Evolutionary conservation across 2,888 invertebrate genomes (phyloP).

Genomic region (Epiblema foenella): DNA sequence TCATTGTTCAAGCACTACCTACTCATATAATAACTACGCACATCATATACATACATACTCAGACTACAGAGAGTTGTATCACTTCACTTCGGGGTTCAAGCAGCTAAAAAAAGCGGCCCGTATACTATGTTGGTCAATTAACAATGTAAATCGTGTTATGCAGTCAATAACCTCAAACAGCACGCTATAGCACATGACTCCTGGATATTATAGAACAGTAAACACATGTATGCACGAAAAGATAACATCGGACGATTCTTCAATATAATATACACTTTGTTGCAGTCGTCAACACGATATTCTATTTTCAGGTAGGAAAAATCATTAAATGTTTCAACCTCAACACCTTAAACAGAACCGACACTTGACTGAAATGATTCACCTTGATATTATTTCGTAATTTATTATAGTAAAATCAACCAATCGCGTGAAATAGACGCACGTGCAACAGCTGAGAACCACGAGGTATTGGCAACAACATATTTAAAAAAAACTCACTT

Average conservation of each 20-base stretch:
- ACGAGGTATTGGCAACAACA: conserved; percentile 37
- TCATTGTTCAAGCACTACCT: conserved; percentile 2
- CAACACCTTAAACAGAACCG: background rate
- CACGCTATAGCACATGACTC: conserved; percentile 8
- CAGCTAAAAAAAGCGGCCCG: conserved; percentile 27
- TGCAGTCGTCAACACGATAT: background rate
- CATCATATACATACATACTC: background rate
- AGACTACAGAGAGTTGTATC: conserved; percentile 13
- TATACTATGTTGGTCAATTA: conserved; percentile 23
- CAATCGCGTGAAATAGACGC: conserved; percentile 29
- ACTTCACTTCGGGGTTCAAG: conserved; percentile 16
- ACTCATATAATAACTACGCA: background rate
- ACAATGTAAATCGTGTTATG: conserved; percentile 25
- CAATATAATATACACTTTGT: background rate
- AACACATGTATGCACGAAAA: conserved; percentile 12
- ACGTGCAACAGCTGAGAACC: conserved; percentile 42
- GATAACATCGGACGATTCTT: conserved; percentile 16
- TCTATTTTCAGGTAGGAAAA: background rate
- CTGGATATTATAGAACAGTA: conserved; percentile 1
- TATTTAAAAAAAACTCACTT: conserved; percentile 39
- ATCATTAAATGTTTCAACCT: background rate
- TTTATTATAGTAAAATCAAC: conserved; percentile 31
- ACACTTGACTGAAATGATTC: conserved; percentile 2
- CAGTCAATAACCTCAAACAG: conserved; percentile 39
- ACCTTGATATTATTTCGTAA: conserved; percentile 38